Percentiles rank a stretch among this genome's conserved stretches.
phyloP scores from a whole-genome alignment of 2,797 vertebrate species.

The Notamacropus eugenii region DNA sequence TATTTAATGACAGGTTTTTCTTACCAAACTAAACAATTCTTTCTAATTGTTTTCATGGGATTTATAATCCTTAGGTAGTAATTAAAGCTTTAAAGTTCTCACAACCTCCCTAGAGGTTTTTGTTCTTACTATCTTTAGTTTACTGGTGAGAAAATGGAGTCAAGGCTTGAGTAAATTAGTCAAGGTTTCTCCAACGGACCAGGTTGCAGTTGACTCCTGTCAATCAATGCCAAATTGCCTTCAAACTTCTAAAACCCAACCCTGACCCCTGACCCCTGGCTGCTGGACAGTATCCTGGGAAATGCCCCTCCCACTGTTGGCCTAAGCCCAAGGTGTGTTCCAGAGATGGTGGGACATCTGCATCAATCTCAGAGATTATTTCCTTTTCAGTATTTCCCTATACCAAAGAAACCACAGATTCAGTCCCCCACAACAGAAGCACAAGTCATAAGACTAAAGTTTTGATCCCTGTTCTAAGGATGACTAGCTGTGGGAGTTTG shows the following conservation, averaged over 20 bases:
- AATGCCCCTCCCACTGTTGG: background rate
- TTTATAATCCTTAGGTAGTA: background rate
- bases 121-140: slow-evolving; percentile 5
- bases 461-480: background rate
- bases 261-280: background rate
- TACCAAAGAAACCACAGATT: background rate
- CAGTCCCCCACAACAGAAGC: background rate
- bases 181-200: background rate
- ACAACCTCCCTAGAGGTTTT: background rate
- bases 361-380: background rate
- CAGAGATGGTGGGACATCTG: background rate
- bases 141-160: slow-evolving; percentile 18
- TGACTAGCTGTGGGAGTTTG: background rate
- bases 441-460: background rate
- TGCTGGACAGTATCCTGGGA: background rate
- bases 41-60: background rate
- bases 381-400: background rate
- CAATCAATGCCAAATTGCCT: background rate
- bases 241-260: background rate
- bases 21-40: background rate
- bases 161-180: background rate
- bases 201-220: background rate
- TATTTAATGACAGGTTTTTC: background rate
- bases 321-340: background rate
- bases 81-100: background rate